Percentiles rank a stretch among this genome's conserved stretches.
phyloP scores from a whole-genome alignment of 2,797 vertebrate genomes.

The Potorous gilbertii region DNA sequence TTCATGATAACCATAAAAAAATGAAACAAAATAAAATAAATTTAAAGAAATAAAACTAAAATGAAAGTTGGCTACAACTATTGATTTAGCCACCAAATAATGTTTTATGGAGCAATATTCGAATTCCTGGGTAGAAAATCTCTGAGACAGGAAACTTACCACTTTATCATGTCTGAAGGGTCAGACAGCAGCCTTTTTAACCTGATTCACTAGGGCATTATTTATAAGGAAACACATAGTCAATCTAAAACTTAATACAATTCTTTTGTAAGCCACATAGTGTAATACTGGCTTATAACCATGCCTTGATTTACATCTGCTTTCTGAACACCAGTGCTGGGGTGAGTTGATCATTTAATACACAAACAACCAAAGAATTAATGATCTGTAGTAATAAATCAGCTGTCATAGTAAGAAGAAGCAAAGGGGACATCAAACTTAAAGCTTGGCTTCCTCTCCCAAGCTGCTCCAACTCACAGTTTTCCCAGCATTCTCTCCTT shows the following conservation, averaged over 20 bases:
- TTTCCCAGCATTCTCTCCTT: neutral
- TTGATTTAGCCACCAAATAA: neutral
- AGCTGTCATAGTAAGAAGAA: neutral
- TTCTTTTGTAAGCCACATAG: neutral
- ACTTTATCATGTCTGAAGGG: neutral
- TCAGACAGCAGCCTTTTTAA: neutral
- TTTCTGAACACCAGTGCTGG: neutral
- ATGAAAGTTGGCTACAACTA: neutral
- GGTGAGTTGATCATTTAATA: neutral
- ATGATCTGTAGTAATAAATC: neutral
- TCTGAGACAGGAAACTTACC: neutral
- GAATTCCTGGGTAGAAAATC: neutral
- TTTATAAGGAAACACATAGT: neutral
- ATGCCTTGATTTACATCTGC: neutral
- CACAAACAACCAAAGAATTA: neutral
- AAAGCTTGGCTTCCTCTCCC: neutral
- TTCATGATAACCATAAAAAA: constrained; percentile 29
- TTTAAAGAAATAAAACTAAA: constrained; percentile 48
- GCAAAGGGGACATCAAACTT: neutral
- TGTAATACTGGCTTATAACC: neutral
- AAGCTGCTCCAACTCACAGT: neutral
- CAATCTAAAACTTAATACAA: neutral
- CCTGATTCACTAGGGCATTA: neutral
- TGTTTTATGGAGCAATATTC: neutral
- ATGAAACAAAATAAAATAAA: neutral